These are phyloP conservation scores for Orbicella faveolata DNA, from an alignment of 64 coral and sea anemone genomes.

Conservation along the genomic window DNA sequence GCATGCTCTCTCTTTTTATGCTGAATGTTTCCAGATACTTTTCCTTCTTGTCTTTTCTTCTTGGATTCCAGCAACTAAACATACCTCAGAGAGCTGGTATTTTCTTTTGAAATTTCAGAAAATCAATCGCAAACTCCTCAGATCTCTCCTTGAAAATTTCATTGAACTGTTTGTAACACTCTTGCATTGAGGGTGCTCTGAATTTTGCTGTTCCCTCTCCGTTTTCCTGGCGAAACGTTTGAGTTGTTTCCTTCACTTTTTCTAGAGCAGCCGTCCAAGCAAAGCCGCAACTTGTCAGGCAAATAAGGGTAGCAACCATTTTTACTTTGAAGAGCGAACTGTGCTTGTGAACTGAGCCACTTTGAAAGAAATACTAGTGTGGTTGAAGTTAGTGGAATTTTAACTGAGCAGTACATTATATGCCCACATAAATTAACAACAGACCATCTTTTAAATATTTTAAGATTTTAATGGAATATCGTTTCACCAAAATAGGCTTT, in stretches of 20 bases:
- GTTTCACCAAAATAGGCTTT: no score
- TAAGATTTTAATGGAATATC: no score
- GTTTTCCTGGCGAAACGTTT: constrained; percentile 20
- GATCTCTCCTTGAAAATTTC: constrained; percentile 10
- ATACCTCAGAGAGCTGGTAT: constrained; percentile 17
- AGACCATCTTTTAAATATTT: no score
- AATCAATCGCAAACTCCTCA: constrained; percentile 53
- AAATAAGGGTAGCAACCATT: constrained; percentile 16
- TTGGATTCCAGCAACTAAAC: constrained; percentile 60
- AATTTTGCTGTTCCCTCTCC: constrained; percentile 58
- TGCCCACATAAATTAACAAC: no score
- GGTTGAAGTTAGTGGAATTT: no score
- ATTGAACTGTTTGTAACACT: constrained; percentile 36
- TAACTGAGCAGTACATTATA: no score
- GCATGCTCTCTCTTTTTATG: no score
- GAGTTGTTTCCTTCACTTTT: constrained; percentile 26
- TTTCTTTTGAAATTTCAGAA: constrained; percentile 65
- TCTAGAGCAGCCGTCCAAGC: constrained; percentile 41
- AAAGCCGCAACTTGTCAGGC: constrained; percentile 40
- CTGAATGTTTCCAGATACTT: no score
- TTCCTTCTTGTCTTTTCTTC: no score
- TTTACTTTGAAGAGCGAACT: background rate
- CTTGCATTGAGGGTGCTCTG: constrained; percentile 48
- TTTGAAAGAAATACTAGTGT: no score
- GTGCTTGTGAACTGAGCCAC: background rate